These are phyloP conservation scores for Rhinatrema bivittatum DNA, from an alignment of 2,797 vertebrate genomes.

Conservation along the genomic window DNA sequence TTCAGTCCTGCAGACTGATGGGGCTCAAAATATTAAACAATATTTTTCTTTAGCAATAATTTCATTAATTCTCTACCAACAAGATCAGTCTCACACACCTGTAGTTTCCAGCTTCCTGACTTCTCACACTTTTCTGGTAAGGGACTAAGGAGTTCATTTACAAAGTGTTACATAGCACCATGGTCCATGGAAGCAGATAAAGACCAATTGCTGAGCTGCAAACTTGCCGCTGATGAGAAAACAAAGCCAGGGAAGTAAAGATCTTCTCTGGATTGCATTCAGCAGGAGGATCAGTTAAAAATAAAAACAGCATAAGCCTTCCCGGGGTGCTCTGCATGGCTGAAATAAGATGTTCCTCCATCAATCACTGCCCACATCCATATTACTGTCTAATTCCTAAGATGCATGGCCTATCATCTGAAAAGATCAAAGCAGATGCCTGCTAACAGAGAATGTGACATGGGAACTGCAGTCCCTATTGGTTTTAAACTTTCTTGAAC, in stretches of 20 bases:
- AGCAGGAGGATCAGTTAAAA: conserved; percentile 35
- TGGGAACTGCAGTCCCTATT: conserved; percentile 18
- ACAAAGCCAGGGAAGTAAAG: conserved; percentile 35
- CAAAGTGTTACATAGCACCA: too few species aligned
- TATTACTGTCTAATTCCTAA: conserved; percentile 56
- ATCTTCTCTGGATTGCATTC: conserved; percentile 27
- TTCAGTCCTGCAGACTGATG: too few species aligned
- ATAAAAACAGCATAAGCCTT: conserved; percentile 36
- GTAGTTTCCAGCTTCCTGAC: too few species aligned
- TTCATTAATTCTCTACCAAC: too few species aligned
- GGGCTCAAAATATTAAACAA: too few species aligned
- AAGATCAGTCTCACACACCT: too few species aligned
- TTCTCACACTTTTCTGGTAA: too few species aligned
- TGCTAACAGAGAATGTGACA: conserved; percentile 20
- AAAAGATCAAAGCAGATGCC: conserved; percentile 44
- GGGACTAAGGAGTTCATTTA: too few species aligned
- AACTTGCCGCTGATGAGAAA: conserved; percentile 53
- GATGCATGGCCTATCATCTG: conserved; percentile 42
- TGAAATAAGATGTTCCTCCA: conserved; percentile 31
- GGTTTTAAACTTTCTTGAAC: conserved; percentile 23
- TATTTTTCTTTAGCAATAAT: too few species aligned
- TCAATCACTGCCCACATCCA: conserved; percentile 56
- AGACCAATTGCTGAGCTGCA: conserved; percentile 38
- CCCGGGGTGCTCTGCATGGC: conserved; percentile 41
- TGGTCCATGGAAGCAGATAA: too few species aligned